Base-by-base conservation (phyloP, 2,888 invertebrate species). In the Xanthia icteritia region DNA sequence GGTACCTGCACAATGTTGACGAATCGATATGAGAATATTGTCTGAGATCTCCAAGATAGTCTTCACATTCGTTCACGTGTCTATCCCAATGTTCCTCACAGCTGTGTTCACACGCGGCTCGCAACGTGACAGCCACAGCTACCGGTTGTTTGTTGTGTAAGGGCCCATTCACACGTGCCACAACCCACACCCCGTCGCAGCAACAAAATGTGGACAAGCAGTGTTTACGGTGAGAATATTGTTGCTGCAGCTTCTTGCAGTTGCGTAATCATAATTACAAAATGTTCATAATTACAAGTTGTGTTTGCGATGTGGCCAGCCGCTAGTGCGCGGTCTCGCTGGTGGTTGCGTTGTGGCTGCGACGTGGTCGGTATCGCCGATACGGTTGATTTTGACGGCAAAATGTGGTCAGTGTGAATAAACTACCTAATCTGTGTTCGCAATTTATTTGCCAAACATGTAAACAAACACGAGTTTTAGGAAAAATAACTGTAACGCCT, bases 61-160 rank as follows among this genome's bases (percentile, higher is more conserved):
- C 11, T 73, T 8, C 39, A 17, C 0, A 0, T 27, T 27, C 9
- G 51, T 2, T 56, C 77, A 78, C 78, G 77, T 78, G 77, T 42
- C 27, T n/a, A 2, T 23, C 17, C 23, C 77, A 42, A 31, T 13
- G 51, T 27, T 45, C 31, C 20, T 15, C 31, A 0, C 39, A 58
- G 65, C 51, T 60, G 54, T 15, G 31, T 23, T 60, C 42, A 15
- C 69, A 60, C 60, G 77, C 9, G 58, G 58, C 2, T 2, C 17
- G 13, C 27, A 54, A 71, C 78, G 78, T 79, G 78, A 66, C 69
- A 4, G 27, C 27, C 23, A 3, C 9, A 9, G 17, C 20, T 23
- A 42, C 20, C 31, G 15, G 31, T 8, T 36, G 61, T 51, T 51
- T 67, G 36, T 67, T 67, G 23, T 42, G 17, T 67, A 67, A 42